A percentile compares a stretch with the other conserved stretches of the same genome.
Conservation (phyloP, 2,888 invertebrate genomes). For the Fragum sueziense region DNA sequence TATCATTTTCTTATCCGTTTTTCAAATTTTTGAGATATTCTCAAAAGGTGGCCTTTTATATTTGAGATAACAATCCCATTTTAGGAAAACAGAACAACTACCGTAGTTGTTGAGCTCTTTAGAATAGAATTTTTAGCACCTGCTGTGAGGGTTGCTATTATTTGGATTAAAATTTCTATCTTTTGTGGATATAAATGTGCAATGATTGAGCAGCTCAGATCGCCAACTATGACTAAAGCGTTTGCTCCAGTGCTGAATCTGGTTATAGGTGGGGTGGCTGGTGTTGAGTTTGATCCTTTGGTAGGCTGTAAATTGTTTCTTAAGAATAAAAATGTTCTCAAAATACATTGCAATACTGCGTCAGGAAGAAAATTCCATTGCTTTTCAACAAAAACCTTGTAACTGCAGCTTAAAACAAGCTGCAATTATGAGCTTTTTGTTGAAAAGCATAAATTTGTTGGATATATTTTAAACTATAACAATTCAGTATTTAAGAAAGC, state of each 20-base stretch:
- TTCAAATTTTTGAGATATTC: not conserved
- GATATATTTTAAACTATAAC: too few species aligned
- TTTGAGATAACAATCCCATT: not conserved
- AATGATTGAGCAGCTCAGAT: not conserved
- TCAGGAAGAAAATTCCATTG: too few species aligned
- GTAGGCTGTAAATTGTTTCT: too few species aligned
- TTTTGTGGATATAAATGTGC: not conserved
- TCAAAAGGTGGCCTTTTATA: not conserved
- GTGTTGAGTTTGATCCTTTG: not conserved
- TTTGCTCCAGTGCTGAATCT: not conserved
- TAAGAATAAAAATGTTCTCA: too few species aligned
- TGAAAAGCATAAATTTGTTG: too few species aligned
- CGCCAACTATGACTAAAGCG: slow-evolving; percentile 1
- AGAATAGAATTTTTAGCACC: not conserved
- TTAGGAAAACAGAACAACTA: not conserved
- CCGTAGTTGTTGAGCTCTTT: not conserved
- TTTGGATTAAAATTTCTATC: not conserved
- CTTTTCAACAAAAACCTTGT: too few species aligned
- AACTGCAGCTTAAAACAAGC: too few species aligned
- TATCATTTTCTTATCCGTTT: not conserved
- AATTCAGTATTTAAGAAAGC: too few species aligned
- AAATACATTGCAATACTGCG: too few species aligned
- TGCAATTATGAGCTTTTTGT: too few species aligned
- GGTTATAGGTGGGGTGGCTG: not conserved
- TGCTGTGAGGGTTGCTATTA: not conserved